phyloP scores from a whole-genome alignment of 2,888 invertebrate genomes.

The Creontiades dilutus region DNA sequence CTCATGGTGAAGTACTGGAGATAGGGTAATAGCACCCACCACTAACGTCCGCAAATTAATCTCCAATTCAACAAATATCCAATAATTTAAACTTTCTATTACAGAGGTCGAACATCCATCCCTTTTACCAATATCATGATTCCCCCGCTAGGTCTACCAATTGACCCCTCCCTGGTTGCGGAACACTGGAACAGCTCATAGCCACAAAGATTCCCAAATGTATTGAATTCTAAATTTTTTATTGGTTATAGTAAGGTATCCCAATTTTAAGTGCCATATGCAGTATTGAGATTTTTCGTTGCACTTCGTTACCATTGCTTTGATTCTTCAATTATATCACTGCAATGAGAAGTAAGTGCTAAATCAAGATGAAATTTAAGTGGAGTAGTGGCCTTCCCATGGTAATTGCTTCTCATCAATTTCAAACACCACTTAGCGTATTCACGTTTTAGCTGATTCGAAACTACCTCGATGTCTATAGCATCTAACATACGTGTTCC shows the following conservation, averaged over 20 bases:
- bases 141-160: not conserved
- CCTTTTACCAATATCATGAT: not conserved
- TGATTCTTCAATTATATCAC: not conserved
- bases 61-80: not conserved
- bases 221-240: too few relatives aligned
- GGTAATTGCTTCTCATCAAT: slow-evolving; percentile 37
- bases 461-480: too few relatives aligned
- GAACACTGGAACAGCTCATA: not conserved
- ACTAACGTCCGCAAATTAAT: not conserved
- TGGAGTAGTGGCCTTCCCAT: not conserved
- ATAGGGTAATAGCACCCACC: not conserved
- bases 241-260: too few relatives aligned
- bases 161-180: not conserved
- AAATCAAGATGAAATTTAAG: slow-evolving; percentile 31
- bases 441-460: too few relatives aligned
- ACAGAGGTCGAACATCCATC: not conserved
- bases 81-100: not conserved
- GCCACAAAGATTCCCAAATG: too few relatives aligned
- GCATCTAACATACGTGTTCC: too few relatives aligned
- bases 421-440: not conserved
- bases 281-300: not conserved
- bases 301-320: slow-evolving; percentile 66
- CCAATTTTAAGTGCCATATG: too few relatives aligned
- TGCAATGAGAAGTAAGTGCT: slow-evolving; percentile 53
- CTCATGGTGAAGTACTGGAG: not conserved